These are phyloP conservation scores for Polia nebulosa DNA, from an alignment of 2,888 invertebrate species.

Conservation along the genomic window DNA sequence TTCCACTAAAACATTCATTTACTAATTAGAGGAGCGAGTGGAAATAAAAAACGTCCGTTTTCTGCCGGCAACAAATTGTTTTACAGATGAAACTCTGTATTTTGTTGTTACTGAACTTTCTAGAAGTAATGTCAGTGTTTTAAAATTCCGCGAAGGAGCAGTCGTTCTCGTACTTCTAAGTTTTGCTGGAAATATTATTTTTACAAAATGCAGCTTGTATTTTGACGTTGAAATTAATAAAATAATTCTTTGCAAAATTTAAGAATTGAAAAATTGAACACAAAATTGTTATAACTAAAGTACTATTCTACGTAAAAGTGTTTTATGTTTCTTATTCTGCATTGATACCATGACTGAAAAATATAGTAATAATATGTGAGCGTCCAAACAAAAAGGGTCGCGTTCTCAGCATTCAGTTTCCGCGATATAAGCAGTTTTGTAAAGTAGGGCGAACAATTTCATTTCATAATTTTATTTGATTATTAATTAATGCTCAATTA, in stretches of 20 bases:
- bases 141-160: conserved; percentile 31
- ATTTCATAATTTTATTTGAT: no score
- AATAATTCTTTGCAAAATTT: conserved; percentile 5
- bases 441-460: no score
- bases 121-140: conserved; percentile 44
- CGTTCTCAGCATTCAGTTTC: no score
- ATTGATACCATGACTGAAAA: background rate
- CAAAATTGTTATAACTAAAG: conserved; percentile 1
- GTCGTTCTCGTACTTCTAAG: conserved; percentile 3
- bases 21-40: conserved; percentile 68
- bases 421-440: no score
- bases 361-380: no score
- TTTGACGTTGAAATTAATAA: conserved; percentile 24
- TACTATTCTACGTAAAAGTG: background rate
- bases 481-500: no score
- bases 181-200: conserved; percentile 39
- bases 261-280: no score
- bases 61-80: conserved; percentile 60
- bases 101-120: conserved; percentile 42
- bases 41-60: conserved; percentile 59
- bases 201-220: conserved; percentile 4
- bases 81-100: conserved; percentile 56
- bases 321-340: background rate
- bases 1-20: conserved; percentile 66
- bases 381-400: no score